Base-by-base conservation (phyloP, 2,888 invertebrate species). In the Cepaea hortensis region DNA sequence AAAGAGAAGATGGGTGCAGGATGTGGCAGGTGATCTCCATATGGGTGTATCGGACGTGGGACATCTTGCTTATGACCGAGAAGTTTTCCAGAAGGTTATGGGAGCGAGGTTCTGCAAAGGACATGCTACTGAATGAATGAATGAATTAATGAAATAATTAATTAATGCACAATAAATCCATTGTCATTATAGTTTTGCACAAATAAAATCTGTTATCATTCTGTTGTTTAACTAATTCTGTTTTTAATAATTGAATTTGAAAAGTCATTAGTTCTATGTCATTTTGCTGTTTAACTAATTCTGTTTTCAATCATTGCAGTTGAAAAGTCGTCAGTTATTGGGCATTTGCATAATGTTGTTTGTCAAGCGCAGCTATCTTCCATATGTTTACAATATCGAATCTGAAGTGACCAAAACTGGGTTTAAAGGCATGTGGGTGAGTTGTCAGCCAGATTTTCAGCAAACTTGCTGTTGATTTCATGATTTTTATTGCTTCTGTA, bases 361-460 rank as follows among this genome's bases (percentile, higher is more conserved):
- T 93, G 96, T 97, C 62, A 96, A 97, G 89, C 95, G 97, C 90
- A 96, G 96, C 91, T 97, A 98, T 95, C 95, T 98, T 6, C 95
- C 96, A n/a, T 96, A 97, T 95, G 95, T 98, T 79, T 95, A 97
- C 89, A 97, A 97, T 92, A 96, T 98, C 85, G 98, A 98, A 94
- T 96, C 97, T 3, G 97, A 97, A 93, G 97, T 97, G 91, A 98
- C 98, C 0, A 96, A 97, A 91, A 98, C 98, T 85, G 98, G 98
- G 3, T 96, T 98, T 88, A 97, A 97, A 61, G 98, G 98, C 85
- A 96, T 97, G 95, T 98, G 98, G 98, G 98, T 97, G 95, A 96
- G 96, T 94, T 15, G 9, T 79, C 61, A 48, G 18, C n/a, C 75
- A 0, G n/a, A n/a, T 50, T 23, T 50, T 13, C 62, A 18, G 9